phyloP scores from a whole-genome alignment of 2,797 vertebrate species.

The Peromyscus nudipes region DNA sequence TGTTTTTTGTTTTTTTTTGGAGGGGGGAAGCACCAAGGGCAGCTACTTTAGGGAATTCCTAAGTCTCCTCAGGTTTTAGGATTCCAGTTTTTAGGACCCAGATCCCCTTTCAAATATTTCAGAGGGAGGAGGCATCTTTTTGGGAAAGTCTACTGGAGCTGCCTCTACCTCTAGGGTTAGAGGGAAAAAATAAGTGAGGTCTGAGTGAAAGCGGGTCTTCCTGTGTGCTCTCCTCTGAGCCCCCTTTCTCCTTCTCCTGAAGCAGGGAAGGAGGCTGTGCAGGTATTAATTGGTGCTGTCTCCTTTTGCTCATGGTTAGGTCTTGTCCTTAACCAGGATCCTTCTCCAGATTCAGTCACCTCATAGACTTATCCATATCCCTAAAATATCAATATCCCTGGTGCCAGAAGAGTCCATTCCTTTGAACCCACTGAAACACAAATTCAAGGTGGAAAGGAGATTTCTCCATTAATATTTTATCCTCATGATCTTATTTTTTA shows the following conservation, averaged over 20 bases:
- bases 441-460: constrained; percentile 43
- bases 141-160: background rate
- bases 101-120: constrained; percentile 13
- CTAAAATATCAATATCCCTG: background rate
- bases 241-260: background rate
- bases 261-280: background rate
- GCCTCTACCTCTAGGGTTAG: background rate
- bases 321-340: background rate
- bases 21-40: background rate
- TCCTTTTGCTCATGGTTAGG: background rate
- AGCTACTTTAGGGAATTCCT: background rate
- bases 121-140: background rate
- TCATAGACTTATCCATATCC: background rate
- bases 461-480: constrained; percentile 35
- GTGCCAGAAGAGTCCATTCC: background rate
- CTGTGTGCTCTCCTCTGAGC: background rate
- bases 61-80: background rate
- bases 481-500: background rate
- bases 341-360: background rate
- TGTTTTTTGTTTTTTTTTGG: too few species aligned
- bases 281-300: background rate
- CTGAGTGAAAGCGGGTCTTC: background rate
- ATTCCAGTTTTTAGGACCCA: background rate
- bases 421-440: constrained; percentile 41
- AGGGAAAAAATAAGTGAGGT: background rate